Evolutionary conservation across 2,797 vertebrate species (phyloP).

Genomic region (Petrocephalus schoutedeni): DNA sequence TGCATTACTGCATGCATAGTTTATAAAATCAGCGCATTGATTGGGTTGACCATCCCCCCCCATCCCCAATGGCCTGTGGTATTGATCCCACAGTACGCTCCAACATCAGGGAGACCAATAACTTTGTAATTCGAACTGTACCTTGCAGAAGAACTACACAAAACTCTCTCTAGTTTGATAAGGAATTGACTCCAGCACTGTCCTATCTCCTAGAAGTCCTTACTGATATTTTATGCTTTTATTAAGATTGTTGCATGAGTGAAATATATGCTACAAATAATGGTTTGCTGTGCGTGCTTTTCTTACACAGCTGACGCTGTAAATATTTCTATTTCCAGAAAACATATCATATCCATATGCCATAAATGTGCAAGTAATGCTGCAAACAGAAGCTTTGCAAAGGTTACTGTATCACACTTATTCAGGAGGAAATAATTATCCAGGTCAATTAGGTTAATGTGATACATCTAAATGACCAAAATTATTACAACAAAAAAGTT

Average conservation of each 20-base stretch:
- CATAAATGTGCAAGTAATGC: not conserved
- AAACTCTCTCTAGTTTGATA: not conserved
- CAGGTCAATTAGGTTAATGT: not conserved
- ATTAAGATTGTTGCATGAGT: not conserved
- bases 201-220: not conserved
- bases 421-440: not conserved
- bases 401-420: not conserved
- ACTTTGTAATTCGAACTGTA: not conserved
- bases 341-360: not conserved
- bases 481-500: not conserved
- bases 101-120: not conserved
- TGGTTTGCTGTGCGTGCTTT: not conserved
- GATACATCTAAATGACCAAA: not conserved
- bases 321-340: not conserved
- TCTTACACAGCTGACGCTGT: not conserved
- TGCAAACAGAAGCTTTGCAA: not conserved
- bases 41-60: not conserved
- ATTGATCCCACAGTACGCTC: not conserved
- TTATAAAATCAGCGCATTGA: constrained; percentile 11
- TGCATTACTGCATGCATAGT: not conserved
- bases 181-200: not conserved
- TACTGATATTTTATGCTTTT: not conserved
- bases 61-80: not conserved
- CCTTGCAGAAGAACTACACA: not conserved
- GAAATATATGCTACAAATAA: not conserved